phyloP scores from a whole-genome alignment of 2,888 invertebrate species.

The Papilio protenor region DNA sequence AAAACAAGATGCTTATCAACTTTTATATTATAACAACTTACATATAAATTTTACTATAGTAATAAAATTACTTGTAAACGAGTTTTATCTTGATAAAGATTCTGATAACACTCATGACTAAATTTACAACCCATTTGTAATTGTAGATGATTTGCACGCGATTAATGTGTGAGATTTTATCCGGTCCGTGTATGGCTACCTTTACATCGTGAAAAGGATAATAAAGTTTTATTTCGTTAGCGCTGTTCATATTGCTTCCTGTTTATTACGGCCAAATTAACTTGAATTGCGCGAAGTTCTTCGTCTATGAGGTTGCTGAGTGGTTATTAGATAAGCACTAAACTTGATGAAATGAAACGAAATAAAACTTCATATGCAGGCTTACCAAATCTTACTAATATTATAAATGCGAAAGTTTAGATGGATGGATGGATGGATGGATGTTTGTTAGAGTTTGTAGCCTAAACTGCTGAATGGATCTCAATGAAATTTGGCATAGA shows the following conservation, averaged over 20 bases:
- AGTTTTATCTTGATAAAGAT: background rate
- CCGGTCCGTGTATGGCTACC: conserved; percentile 16
- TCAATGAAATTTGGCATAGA: too few species aligned
- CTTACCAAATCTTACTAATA: too few species aligned
- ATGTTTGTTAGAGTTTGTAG: too few species aligned
- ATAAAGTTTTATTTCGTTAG: conserved; percentile 42
- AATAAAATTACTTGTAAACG: background rate
- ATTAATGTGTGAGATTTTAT: conserved; percentile 19
- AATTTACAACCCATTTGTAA: background rate
- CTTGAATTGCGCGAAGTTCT: conserved; percentile 26
- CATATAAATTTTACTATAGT: background rate
- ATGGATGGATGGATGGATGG: too few species aligned
- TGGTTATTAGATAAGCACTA: conserved; percentile 9
- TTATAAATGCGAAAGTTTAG: too few species aligned
- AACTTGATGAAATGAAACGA: background rate
- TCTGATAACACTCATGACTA: background rate
- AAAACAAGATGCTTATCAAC: background rate
- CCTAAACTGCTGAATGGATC: too few species aligned
- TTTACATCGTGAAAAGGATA: conserved; percentile 37
- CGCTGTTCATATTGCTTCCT: conserved; percentile 41
- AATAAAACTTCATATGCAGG: background rate
- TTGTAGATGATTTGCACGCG: background rate
- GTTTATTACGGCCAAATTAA: conserved; percentile 41
- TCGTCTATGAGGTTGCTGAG: conserved; percentile 8
- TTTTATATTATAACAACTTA: background rate